These are phyloP conservation scores for Ciconia nigra DNA, from an alignment of 2,797 vertebrate genomes.

Conservation along the genomic window DNA sequence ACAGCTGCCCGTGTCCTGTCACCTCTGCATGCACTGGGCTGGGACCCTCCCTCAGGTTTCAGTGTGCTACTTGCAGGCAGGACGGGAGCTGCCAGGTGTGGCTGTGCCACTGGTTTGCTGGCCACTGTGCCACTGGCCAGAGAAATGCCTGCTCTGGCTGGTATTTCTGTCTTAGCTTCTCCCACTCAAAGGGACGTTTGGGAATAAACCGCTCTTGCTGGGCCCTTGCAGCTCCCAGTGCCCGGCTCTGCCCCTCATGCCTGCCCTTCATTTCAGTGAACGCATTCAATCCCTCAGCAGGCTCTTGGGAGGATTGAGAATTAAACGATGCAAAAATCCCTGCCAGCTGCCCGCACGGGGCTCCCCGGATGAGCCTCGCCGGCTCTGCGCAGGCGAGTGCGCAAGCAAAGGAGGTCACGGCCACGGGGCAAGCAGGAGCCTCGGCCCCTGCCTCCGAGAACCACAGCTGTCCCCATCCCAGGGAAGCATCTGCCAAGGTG, in stretches of 20 bases:
- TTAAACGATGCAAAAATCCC: constrained; percentile 23
- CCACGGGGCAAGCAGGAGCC: background rate
- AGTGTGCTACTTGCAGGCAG: rapidly evolving
- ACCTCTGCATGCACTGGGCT: background rate
- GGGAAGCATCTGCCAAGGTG: background rate
- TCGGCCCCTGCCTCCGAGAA: rapidly evolving
- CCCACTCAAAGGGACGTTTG: background rate
- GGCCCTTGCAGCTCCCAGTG: background rate
- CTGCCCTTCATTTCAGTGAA: background rate
- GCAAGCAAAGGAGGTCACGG: background rate
- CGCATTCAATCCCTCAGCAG: background rate
- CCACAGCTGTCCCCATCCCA: rapidly evolving
- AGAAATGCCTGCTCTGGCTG: background rate
- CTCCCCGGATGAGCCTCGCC: background rate
- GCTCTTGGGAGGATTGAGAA: constrained; percentile 33
- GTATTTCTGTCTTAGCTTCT: background rate
- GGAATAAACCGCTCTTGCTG: background rate
- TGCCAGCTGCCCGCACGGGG: background rate
- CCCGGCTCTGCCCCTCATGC: background rate
- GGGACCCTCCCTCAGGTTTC: background rate
- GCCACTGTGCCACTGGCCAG: background rate
- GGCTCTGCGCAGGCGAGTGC: background rate
- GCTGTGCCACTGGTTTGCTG: background rate
- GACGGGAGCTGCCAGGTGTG: background rate
- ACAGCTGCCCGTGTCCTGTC: background rate